These are phyloP conservation scores for Rhyacophila brunnea DNA, from an alignment of 1,140 invertebrate species.

Conservation along the genomic window DNA sequence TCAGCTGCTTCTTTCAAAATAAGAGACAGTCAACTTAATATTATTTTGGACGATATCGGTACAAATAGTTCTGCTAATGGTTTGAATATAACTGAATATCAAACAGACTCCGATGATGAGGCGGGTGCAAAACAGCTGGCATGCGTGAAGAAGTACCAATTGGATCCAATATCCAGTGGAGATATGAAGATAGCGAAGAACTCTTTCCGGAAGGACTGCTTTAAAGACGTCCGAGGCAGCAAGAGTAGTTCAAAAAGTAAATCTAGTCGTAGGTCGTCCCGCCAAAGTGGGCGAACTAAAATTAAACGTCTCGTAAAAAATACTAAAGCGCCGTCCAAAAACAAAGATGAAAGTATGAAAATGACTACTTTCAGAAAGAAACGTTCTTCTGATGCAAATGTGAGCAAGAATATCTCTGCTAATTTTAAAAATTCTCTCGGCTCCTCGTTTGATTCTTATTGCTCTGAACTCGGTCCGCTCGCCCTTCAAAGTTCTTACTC, in stretches of 20 bases:
- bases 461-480: constrained; percentile 42
- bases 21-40: constrained; percentile 55
- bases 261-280: constrained; percentile 36
- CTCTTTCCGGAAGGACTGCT: constrained; percentile 22
- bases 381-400: constrained; percentile 28
- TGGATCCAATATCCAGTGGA: constrained; percentile 14
- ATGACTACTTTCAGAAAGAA: constrained; percentile 30
- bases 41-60: constrained; percentile 41
- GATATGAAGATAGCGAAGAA: constrained; percentile 20
- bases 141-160: constrained; percentile 13
- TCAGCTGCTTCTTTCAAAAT: constrained; percentile 54
- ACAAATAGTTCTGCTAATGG: constrained; percentile 17
- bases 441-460: constrained; percentile 40
- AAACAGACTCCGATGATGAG: constrained; percentile 30
- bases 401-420: constrained; percentile 10
- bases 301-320: constrained; percentile 20
- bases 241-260: constrained; percentile 37
- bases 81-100: constrained; percentile 20
- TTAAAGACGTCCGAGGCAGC: constrained; percentile 23
- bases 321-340: constrained; percentile 11
- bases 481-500: constrained; percentile 49
- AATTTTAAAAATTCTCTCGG: constrained; percentile 30
- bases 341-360: constrained; percentile 28
- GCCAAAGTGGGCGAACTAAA: constrained; percentile 37
- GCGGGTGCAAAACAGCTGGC: constrained; percentile 12